A percentile compares a stretch with the other conserved stretches of the same genome.
phyloP scores from a whole-genome alignment of 2,113 vertebrate genomes.

The Mystacornis crossleyi region DNA sequence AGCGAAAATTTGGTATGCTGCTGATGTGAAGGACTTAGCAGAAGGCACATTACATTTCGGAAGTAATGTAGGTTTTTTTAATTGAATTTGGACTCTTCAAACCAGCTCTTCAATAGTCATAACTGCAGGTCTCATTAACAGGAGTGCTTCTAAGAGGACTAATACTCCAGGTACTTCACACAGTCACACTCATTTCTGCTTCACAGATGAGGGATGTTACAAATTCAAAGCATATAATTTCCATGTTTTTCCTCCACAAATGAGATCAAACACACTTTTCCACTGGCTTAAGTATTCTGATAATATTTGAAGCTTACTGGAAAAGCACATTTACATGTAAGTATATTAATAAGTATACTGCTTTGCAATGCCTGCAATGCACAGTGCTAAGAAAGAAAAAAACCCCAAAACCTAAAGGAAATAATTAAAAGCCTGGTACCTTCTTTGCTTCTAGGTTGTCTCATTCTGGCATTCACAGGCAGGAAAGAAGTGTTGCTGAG shows the following conservation, averaged over 20 bases:
- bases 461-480: slow-evolving; percentile 25
- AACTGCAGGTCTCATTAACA: slow-evolving; percentile 14
- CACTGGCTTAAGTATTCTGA: background rate
- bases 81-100: slow-evolving; percentile 9
- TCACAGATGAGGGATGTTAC: background rate
- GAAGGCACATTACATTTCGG: background rate
- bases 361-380: background rate
- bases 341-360: background rate
- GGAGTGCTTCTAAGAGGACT: background rate
- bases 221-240: background rate
- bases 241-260: slow-evolving; percentile 2
- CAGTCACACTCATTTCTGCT: background rate
- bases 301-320: background rate
- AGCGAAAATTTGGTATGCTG: background rate
- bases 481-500: slow-evolving; percentile 3
- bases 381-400: background rate
- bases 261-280: background rate
- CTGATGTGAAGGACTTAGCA: background rate
- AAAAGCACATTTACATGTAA: background rate
- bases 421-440: slow-evolving; percentile 62
- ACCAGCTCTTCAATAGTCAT: slow-evolving; percentile 19
- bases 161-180: slow-evolving; percentile 25
- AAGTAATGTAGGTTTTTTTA: background rate
- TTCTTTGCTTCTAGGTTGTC: slow-evolving; percentile 60
- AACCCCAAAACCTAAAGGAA: background rate